phyloP scores from a whole-genome alignment of 1,140 invertebrate genomes.

The Ganaspis sp. region DNA sequence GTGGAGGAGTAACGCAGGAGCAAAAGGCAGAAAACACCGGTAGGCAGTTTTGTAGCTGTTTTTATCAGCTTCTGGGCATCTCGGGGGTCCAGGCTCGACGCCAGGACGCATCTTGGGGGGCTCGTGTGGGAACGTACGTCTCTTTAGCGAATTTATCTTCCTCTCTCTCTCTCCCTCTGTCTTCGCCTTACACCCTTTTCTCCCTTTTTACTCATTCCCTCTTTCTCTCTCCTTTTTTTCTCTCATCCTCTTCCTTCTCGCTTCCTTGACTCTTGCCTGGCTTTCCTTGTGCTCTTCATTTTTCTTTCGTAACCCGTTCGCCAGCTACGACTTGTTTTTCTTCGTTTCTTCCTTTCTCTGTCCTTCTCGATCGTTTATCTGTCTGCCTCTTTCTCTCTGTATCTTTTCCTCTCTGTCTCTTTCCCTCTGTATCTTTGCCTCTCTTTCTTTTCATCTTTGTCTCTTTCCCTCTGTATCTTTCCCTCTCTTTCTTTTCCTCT shows the following conservation, averaged over 20 bases:
- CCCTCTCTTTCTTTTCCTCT: constrained; percentile 34
- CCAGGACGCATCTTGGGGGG: constrained; percentile 74
- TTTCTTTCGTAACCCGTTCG: constrained; percentile 48
- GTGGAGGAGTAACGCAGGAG: constrained; percentile 64
- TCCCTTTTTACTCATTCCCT: constrained; percentile 52
- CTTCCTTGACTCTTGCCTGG: constrained; percentile 34
- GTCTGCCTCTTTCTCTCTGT: constrained; percentile 58
- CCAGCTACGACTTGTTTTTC: constrained; percentile 65
- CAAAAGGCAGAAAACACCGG: constrained; percentile 76
- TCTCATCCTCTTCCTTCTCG: constrained; percentile 35
- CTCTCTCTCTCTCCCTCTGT: constrained; percentile 39
- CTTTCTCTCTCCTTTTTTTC: constrained; percentile 35
- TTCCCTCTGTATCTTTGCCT: constrained; percentile 34
- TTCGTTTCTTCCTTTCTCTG: constrained; percentile 39
- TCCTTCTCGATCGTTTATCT: too few relatives aligned
- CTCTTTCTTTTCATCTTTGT: too few relatives aligned
- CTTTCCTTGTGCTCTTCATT: constrained; percentile 55
- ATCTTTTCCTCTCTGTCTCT: constrained; percentile 41
- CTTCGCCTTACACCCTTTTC: constrained; percentile 44
- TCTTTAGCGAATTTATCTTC: constrained; percentile 64
- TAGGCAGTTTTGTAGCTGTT: constrained; percentile 77
- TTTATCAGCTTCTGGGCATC: constrained; percentile 77
- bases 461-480: constrained; percentile 58
- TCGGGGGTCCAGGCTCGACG: constrained; percentile 66
- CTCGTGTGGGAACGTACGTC: constrained; percentile 76